Percentiles rank a stretch among this genome's conserved stretches.
Evolutionary conservation across 2,113 vertebrate species (phyloP).

Genomic region (Chionodraco myersi): DNA sequence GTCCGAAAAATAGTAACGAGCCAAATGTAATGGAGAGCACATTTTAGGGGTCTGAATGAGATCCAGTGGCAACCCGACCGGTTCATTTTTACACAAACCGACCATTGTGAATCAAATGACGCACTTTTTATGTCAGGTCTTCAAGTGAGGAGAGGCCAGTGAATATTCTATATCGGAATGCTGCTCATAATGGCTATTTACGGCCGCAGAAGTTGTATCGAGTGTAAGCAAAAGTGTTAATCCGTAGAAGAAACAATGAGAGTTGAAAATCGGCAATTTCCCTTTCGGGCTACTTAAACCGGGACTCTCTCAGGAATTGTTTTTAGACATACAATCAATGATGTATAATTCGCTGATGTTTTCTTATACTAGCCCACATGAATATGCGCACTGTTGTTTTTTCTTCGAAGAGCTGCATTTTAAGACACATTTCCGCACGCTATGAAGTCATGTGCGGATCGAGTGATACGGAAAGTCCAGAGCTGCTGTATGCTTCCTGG

Average conservation of each 20-base stretch:
- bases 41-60: constrained; percentile 51
- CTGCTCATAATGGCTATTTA: constrained; percentile 1
- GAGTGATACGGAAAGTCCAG: constrained; percentile 23
- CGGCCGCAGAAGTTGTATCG: constrained; percentile 50
- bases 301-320: not conserved
- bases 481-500: constrained; percentile 53
- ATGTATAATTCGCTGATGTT: not conserved
- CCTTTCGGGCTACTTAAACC: constrained; percentile 6
- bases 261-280: not conserved
- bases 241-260: not conserved
- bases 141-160: constrained; percentile 25
- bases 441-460: constrained; percentile 31
- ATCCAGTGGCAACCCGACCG: constrained; percentile 40
- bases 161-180: constrained; percentile 37
- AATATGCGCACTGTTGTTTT: not conserved
- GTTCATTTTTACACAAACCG: constrained; percentile 62
- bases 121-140: constrained; percentile 65
- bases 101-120: constrained; percentile 77
- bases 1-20: constrained; percentile 38
- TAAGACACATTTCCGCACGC: not conserved
- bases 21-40: constrained; percentile 24
- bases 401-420: not conserved
- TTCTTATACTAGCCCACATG: not conserved
- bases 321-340: not conserved
- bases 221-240: constrained; percentile 10